Base-by-base conservation (phyloP, 1,140 invertebrate genomes). In the Venturia canescens region DNA sequence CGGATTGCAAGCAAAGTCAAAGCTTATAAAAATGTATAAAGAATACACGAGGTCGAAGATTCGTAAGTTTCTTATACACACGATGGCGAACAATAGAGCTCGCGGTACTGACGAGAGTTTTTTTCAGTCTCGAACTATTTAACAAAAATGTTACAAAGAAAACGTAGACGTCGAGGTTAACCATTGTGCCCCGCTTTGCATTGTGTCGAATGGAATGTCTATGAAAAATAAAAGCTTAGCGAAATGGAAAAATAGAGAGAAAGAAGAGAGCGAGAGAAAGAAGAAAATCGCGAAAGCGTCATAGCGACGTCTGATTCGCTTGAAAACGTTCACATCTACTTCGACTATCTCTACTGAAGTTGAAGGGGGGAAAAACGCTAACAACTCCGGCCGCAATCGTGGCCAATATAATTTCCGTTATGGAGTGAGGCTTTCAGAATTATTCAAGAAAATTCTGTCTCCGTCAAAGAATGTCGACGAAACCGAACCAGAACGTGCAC, bases 81-180 rank as follows among this genome's bases (percentile, higher is more conserved):
- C 18, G 13, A 50, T 50, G 13, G 13, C 48, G 48, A 50, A 50
- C 48, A 50, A 50, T 50, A 13, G 48, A 50, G 3, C 48, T 50
- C 48, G 48, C 4, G 4, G 48, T 50, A 50, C 48, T 50, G 48
- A 50, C 48, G 48, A 50, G 48, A 18, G 48, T n/a, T 60, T 60
- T 60, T 21, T 60, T 60, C 6, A 4, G 16, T 21, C n/a, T 60
- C 21, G 57, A 60, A 60, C 21, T 60, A 60, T 60, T 60, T 60
- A 60, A 60, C 21, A 9, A 60, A 60, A 60, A 60, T 60, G 57
- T 60, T 60, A 21, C 57, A n/a, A 60, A 60, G 57, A 60, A 60
- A 60, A 60, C 57, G 57, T 23, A 11, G 21, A 23, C 21, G 57
- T 60, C 5, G 57, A 60, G 16, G 57, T 9, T 60, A 60, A n/a